Conservation (phyloP, 2,888 invertebrate genomes). For the Folsomia candida region DNA sequence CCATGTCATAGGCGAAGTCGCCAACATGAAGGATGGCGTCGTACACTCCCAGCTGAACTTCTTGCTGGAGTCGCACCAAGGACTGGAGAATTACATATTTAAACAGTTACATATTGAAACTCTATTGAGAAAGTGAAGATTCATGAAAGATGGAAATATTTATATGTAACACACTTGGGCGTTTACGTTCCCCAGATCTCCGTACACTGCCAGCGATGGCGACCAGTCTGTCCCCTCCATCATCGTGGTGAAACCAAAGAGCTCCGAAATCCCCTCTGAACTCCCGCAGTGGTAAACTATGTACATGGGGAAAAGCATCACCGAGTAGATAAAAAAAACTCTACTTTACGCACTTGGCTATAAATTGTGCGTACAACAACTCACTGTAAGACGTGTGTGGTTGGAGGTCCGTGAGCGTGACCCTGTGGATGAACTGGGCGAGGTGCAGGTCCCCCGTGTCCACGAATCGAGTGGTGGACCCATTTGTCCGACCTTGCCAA, state of each 20-base stretch:
- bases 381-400: conserved; percentile 42
- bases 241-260: conserved; percentile 75
- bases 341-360: neutral
- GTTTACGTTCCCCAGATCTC: conserved; percentile 91
- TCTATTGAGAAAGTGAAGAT: no score
- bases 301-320: conserved; percentile 18
- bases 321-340: neutral
- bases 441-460: conserved; percentile 36
- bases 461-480: conserved; percentile 28
- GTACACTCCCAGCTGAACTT: conserved; percentile 73
- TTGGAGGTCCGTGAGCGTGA: conserved; percentile 31
- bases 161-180: no score
- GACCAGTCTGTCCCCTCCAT: conserved; percentile 67
- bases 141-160: no score
- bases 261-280: conserved; percentile 73
- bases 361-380: neutral
- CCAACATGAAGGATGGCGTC: conserved; percentile 89
- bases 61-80: conserved; percentile 76
- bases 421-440: conserved; percentile 47
- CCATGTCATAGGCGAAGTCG: conserved; percentile 94
- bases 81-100: no score
- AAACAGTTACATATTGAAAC: no score
- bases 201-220: conserved; percentile 80
- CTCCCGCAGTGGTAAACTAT: conserved; percentile 80
- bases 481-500: conserved; percentile 20